Evolutionary conservation across 2,113 vertebrate genomes (phyloP).

Genomic region (Symphodus melops): DNA sequence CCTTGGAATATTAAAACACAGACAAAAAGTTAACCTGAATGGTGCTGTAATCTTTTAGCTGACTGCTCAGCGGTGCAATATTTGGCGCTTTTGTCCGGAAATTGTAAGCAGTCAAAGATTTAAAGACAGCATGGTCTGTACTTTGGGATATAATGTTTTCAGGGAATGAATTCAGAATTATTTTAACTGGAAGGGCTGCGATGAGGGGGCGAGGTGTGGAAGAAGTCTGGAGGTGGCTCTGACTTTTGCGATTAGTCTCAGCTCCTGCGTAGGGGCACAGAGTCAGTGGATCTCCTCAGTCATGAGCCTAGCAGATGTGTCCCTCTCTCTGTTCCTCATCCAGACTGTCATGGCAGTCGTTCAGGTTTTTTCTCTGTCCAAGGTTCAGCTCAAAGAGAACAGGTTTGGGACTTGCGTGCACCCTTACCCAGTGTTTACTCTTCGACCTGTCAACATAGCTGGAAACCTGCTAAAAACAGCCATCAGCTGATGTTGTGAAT

Average conservation of each 20-base stretch:
- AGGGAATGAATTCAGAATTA: slow-evolving; percentile 19
- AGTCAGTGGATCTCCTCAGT: slow-evolving; percentile 47
- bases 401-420: slow-evolving; percentile 68
- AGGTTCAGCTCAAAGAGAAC: slow-evolving; percentile 54
- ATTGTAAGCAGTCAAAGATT: slow-evolving; percentile 24
- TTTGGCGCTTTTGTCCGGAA: slow-evolving; percentile 46
- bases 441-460: slow-evolving; percentile 70
- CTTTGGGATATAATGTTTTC: slow-evolving; percentile 48
- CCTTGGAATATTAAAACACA: slow-evolving; percentile 66
- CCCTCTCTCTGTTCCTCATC: slow-evolving; percentile 67
- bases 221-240: slow-evolving; percentile 55
- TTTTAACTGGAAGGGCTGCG: slow-evolving; percentile 44
- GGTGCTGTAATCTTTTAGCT: slow-evolving; percentile 54
- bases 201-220: slow-evolving; percentile 50
- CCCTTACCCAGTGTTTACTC: slow-evolving; percentile 68
- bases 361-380: slow-evolving; percentile 65
- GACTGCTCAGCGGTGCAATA: slow-evolving; percentile 29
- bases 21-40: slow-evolving; percentile 58
- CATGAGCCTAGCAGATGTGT: slow-evolving; percentile 83
- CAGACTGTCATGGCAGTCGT: slow-evolving; percentile 65
- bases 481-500: slow-evolving; percentile 74
- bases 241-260: slow-evolving; percentile 45
- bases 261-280: slow-evolving; percentile 49
- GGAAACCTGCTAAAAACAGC: slow-evolving; percentile 70
- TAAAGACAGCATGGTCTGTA: slow-evolving; percentile 56